phyloP scores from a whole-genome alignment of 2,797 vertebrate species.

The Halcyon chelicuti region DNA sequence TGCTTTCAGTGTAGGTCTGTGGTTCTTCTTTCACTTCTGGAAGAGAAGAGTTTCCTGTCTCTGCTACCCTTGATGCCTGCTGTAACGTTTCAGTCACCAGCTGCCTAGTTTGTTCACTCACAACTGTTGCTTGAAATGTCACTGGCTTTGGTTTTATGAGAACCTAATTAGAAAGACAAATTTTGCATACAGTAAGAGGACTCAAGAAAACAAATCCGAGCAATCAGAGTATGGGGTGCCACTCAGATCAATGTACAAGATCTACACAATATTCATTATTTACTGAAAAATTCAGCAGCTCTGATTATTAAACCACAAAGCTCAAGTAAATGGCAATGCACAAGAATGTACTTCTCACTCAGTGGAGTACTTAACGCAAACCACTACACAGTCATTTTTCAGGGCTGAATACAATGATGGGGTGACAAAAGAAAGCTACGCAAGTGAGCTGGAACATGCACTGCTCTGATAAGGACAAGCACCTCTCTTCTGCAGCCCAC shows the following conservation, averaged over 20 bases:
- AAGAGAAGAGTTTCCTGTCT: conserved; percentile 78
- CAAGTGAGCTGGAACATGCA: conserved; percentile 33
- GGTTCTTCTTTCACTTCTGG: conserved; percentile 90
- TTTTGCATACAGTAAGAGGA: not conserved
- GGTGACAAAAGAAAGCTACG: not conserved
- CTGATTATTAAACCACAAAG: not conserved
- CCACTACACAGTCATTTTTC: not conserved
- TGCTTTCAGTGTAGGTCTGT: conserved; percentile 79
- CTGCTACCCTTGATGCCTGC: conserved; percentile 89
- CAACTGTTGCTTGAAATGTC: conserved; percentile 92
- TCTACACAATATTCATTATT: not conserved
- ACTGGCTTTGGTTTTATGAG: conserved; percentile 98
- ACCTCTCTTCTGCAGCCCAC: not conserved
- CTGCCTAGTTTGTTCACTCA: conserved; percentile 95
- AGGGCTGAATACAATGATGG: not conserved
- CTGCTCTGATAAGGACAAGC: not conserved
- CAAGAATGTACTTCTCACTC: not conserved
- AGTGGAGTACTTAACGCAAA: not conserved
- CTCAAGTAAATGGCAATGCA: not conserved
- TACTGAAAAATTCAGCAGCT: not conserved
- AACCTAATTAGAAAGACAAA: conserved; percentile 81
- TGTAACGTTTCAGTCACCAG: conserved; percentile 95
- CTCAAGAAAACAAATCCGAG: not conserved
- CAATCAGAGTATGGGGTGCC: not conserved
- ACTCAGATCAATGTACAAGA: not conserved